Percentiles rank a stretch among this genome's conserved stretches.
These are phyloP conservation scores for Chaetops frenatus DNA, from an alignment of 2,113 vertebrate species.

Conservation along the genomic window DNA sequence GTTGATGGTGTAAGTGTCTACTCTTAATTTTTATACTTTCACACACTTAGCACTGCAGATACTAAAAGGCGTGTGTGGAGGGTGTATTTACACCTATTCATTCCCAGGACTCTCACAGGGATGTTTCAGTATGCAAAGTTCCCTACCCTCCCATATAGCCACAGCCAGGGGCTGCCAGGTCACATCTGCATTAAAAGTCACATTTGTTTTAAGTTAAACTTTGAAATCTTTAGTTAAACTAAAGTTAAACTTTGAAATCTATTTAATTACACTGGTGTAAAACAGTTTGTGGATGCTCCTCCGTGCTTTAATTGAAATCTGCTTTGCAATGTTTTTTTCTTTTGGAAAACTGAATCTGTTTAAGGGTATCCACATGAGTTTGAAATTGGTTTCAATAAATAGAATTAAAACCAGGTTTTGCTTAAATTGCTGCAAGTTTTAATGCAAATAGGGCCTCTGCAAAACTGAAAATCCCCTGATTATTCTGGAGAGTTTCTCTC, in stretches of 20 bases:
- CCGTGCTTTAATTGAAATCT: background rate
- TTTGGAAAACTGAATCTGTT: background rate
- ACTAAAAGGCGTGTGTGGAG: background rate
- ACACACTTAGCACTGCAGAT: background rate
- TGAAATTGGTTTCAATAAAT: background rate
- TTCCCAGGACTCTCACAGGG: background rate
- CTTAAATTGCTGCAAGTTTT: background rate
- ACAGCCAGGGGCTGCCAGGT: background rate
- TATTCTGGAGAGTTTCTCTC: background rate
- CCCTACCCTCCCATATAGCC: background rate
- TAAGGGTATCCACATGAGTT: background rate
- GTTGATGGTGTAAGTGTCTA: background rate
- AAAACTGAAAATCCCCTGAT: background rate
- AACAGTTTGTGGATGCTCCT: background rate
- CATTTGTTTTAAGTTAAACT: background rate
- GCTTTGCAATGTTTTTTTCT: background rate
- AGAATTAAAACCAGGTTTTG: conserved; percentile 4
- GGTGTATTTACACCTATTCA: background rate
- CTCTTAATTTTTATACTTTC: background rate
- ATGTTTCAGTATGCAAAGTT: background rate
- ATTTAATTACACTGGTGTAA: background rate
- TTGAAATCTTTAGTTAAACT: background rate
- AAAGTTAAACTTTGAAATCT: background rate
- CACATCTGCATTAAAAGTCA: background rate
- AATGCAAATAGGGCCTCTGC: background rate